Percentiles rank a stretch among this genome's conserved stretches.
phyloP scores from a whole-genome alignment of 2,888 invertebrate genomes.

The Leptogaster cylindrica region DNA sequence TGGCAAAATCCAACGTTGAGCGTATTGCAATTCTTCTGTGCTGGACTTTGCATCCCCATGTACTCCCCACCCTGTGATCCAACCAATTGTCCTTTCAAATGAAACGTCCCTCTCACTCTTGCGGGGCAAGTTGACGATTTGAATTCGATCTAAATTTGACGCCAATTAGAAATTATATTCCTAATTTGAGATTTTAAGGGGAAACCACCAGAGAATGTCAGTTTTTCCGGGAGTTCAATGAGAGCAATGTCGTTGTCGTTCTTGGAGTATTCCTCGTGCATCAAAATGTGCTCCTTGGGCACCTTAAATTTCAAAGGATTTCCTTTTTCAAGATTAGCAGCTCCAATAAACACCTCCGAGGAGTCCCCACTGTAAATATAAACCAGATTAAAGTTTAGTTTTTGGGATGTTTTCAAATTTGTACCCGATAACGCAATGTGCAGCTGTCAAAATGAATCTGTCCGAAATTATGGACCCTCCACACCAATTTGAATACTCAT shows the following conservation, averaged over 20 bases:
- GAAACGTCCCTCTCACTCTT: background rate
- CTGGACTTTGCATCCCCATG: background rate
- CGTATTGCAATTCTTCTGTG: constrained; percentile 23
- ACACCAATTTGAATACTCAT: too few relatives aligned
- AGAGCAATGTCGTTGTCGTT: constrained; percentile 59
- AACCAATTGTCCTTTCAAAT: background rate
- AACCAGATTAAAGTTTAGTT: too few relatives aligned
- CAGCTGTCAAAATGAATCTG: constrained; percentile 23
- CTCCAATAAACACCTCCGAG: background rate
- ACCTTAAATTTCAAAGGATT: constrained; percentile 34
- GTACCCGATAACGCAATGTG: constrained; percentile 17
- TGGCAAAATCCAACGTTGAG: constrained; percentile 4
- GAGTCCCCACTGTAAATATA: background rate
- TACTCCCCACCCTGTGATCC: constrained; percentile 29
- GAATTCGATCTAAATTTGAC: constrained; percentile 19
- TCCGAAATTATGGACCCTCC: constrained; percentile 23
- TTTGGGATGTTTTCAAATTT: too few relatives aligned
- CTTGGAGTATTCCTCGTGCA: constrained; percentile 58
- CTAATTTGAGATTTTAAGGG: too few relatives aligned
- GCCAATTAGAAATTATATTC: too few relatives aligned
- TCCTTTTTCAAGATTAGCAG: constrained; percentile 7
- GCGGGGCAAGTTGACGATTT: constrained; percentile 13
- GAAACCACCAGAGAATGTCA: constrained; percentile 56
- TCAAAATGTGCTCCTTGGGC: constrained; percentile 49
- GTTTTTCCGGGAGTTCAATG: constrained; percentile 55